Evolutionary conservation across 2,113 vertebrate genomes (phyloP), one percentile per base, ranked within the genome.

Genomic region (Carettochelys insculpta): DNA sequence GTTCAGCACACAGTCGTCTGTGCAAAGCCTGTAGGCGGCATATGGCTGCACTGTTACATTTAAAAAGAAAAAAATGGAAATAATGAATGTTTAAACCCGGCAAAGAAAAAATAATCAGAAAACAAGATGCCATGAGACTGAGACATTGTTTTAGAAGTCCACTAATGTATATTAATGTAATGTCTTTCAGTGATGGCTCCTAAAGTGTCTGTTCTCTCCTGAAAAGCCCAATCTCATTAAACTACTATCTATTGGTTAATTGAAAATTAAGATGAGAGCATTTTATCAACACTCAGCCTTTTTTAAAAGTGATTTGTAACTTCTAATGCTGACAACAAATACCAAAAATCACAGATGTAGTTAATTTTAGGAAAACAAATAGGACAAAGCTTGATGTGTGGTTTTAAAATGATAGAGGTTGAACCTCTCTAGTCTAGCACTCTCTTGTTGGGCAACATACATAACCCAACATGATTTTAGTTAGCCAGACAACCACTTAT

Each of bases 21-120:
- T 95, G 98, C 43, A 65, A 5, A 8, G 97, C 97, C 95, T 89
- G 96, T 48, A 99, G 97, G 86, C 95, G 97, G 90, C 97, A 98
- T 86, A 98, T 29, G 0, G 97, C 97, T 3, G 97, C 97, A 0
- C 99, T 99, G 97, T 51, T 1, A 89, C 0, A 11, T 22, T 5
- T 0, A n/a, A 38, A 89, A 53, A 92, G 85, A 52, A 22, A 80
- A 14, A 41, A 6, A 25, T 41, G 54, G 58, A 85, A 41, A 68
- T 48, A 75, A 87, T 53, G 27, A 61, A 79, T 54, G 29, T 34
- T 80, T 41, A 88, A 80, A 90, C n/a, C 47, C 45, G 41, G 25
- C 27, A 27, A 34, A 76, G 45, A 29, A 43, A n/a, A 53, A 82
- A 81, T 43, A 52, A 24, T 5, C 31, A 38, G 80, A 47, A 80